Evolutionary conservation across 1,140 invertebrate genomes (phyloP), one percentile per base, ranked within the genome.

Genomic region (Drosophila murphyi): DNA sequence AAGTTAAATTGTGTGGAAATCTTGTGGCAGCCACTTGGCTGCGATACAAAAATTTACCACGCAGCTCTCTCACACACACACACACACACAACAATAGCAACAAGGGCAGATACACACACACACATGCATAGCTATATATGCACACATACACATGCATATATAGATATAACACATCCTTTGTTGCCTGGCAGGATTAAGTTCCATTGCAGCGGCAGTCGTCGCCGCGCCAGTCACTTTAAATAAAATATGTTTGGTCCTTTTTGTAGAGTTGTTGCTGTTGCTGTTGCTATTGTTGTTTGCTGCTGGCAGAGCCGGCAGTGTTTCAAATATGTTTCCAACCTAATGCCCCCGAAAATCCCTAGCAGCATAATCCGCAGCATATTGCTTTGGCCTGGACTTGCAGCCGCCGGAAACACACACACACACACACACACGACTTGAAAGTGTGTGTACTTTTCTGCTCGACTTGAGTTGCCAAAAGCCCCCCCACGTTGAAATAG

Each of bases 1-100:
- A 83, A 89, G 85, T 89, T 89, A 89, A 89, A 89, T 89, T 89
- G 80, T 82, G 77, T 89, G 85, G 85, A 89, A 89, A 89, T 89
- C 86, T 89, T 68, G 57, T 68, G 62, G 52, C 69, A 73, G 57
- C 74, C 72, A 74, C 72, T 74, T 86, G 83, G 82, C 82, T 79
- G 57, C 82, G 61, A 72, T 79, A 82, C 79, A 78, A 82, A 82
- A 81, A 81, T 74, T 56, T 28, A 48, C 41, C 55, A 39, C 71
- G 48, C 50, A 28, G 39, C 39, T n/a, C 10, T n/a, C n/a, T n/a
- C n/a, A n/a, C 41, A 51, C 35, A 28, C 10, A 55, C 34, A 55
- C 39, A 63, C 41, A 32, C 1, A 41, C 20, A 45, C 28, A 67
- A n/a, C 34, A 5, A 45, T 1, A 28, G 29, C 8, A n/a, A 55